Base-by-base conservation (phyloP, 2,797 vertebrate genomes). In the Xenopus petersii region DNA sequence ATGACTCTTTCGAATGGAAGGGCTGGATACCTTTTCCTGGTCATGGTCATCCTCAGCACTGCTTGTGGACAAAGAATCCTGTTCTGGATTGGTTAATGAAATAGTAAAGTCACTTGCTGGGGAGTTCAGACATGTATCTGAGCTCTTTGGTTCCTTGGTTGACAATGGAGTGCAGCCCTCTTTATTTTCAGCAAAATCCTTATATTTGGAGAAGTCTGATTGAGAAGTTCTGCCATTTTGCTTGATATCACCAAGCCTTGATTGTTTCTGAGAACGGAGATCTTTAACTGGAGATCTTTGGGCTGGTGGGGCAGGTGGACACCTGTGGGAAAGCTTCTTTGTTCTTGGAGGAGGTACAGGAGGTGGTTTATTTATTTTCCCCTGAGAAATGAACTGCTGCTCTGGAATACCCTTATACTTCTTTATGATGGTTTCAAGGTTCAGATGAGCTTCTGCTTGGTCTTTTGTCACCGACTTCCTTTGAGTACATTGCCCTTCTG, bases 11-110 rank as follows among this genome's bases (percentile, higher is more conserved):
- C 88, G 95, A 30, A 92, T 63, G 0, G 71, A 58, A 0, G 84
- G 83, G 68, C 80, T 85, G 84, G 60, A 81, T 68, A 80, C 81
- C 66, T 79, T 36, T 15, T 98, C 96, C 16, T 77, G 81, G 16
- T 16, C n/a, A 80, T 98, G 11, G 36, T 99, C 97, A 80, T 98
- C 97, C 79, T 99, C 97, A 0, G 94, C 92, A 88, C 96, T 98
- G 88, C 96, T 98, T 81, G 92, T 94, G 0, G 96, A 98, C 80
- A 92, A 93, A 24, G 96, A 97, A 81, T 98, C 97, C 0, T 88
- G 92, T 67, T 98, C 95, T 0, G 88, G 82, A 0, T 66, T 74
- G 0, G 81, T 84, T 0, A 77, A 7, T 0, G 81, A 82, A n/a
- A 71, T 66, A 0, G 68, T 2, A 48, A 80, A 0, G 54, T 79